Evolutionary conservation across 2,113 vertebrate genomes (phyloP), one percentile per base, ranked within the genome.

Genomic region (Malaclemys terrapin): DNA sequence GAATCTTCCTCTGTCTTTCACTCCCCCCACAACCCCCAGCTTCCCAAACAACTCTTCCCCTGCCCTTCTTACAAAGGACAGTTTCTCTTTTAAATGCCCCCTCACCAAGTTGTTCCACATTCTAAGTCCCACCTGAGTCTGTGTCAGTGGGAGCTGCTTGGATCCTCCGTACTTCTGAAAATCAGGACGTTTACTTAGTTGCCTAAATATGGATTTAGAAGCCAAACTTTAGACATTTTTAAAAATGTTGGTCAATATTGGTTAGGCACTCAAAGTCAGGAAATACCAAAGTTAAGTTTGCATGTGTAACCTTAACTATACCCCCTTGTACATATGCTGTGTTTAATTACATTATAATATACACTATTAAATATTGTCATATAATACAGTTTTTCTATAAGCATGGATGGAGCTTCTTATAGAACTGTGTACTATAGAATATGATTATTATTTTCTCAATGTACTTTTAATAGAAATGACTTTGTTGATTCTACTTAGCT

Each of bases 391-490:
- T 94, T 35, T 93, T 84, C 5, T 19, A 81, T 35, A 81, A 19
- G n/a, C 29, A 2, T 76, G 42, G 42, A 29, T 87, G 5, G 27
- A 87, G 31, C 88, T 8, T 3, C 52, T 91, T 87, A 35, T 72
- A 3, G 50, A 3, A 20, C 62, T 6, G 1, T 1, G 3, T 78
- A 75, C 56, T 80, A 50, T 3, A 2, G 85, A 89, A 65, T 10
- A 54, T 86, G 82, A 59, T 31, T 47, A 14, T 2, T 49, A 29
- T 59, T 29, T 59, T 59, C 24, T 57, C 25, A 13, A 78, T 91
- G 93, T 95, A 91, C 4, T 72, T 94, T 93, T 95, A 91, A 85
- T 95, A 97, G 87, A 95, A 95, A 62, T 1, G 5, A 24, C 85
- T 90, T 92, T 76, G 88, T 95, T 93, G 83, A 59, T 93, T 94